Conservation (phyloP, 2,888 invertebrate genomes). For the Mactromeris polynyma region DNA sequence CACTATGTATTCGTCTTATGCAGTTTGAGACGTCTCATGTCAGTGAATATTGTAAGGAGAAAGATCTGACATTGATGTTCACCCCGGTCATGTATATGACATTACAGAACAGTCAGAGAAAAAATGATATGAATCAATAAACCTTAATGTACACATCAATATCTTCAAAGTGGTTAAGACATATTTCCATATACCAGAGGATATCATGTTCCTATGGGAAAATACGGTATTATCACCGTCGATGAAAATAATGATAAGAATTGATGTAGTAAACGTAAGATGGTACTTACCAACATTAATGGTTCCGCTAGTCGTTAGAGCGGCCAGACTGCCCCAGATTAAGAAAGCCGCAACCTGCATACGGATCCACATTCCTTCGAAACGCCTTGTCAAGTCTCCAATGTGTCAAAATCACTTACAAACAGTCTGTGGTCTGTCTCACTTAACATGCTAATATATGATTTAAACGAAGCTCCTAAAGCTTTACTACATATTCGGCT, state of each 20-base stretch:
- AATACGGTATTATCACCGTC: not conserved
- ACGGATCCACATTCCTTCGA: conserved; percentile 58
- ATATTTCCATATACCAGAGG: not conserved
- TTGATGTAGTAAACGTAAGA: not conserved
- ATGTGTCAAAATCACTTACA: conserved; percentile 17
- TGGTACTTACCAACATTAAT: conserved; percentile 52
- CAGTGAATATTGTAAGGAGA: no score
- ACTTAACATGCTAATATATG: conserved; percentile 1
- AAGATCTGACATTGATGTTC: no score
- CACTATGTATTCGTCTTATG: no score
- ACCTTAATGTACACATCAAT: not conserved
- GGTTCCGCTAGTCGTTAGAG: conserved; percentile 36
- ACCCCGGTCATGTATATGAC: not conserved
- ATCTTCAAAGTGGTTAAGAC: not conserved
- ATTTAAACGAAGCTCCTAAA: not conserved
- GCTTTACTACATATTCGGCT: not conserved
- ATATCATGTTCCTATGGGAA: not conserved
- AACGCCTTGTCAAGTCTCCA: conserved; percentile 17
- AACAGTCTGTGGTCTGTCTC: conserved; percentile 1
- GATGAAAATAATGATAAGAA: not conserved
- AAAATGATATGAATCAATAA: not conserved
- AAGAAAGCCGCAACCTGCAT: conserved; percentile 44
- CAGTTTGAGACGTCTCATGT: no score
- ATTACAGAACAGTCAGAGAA: not conserved
- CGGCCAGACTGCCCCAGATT: conserved; percentile 51